phyloP scores from a whole-genome alignment of 2,888 invertebrate species.

The Norana najaformis region DNA sequence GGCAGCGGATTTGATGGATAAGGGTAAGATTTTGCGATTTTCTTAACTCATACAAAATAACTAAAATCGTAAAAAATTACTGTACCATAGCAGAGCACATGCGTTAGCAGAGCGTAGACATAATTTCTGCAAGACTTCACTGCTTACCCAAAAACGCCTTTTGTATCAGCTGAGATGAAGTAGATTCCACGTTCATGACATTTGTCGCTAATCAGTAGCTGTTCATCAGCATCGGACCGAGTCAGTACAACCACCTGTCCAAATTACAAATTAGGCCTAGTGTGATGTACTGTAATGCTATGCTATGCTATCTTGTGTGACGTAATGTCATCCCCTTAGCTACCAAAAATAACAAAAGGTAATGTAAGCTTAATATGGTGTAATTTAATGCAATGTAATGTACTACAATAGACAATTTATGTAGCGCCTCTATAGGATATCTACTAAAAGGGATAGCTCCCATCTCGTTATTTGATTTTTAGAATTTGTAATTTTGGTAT shows the following conservation, averaged over 20 bases:
- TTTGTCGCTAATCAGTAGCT: slow-evolving; percentile 78
- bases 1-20: not conserved
- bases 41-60: not conserved
- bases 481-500: too few species aligned
- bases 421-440: not conserved
- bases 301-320: not conserved
- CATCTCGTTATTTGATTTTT: not conserved
- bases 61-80: not conserved
- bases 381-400: not conserved
- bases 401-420: not conserved
- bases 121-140: not conserved
- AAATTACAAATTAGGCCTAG: not conserved
- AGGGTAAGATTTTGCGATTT: not conserved
- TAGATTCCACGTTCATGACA: slow-evolving; percentile 82
- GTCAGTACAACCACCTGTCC: slow-evolving; percentile 83
- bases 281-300: not conserved
- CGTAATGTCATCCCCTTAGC: not conserved
- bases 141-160: slow-evolving; percentile 80
- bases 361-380: not conserved
- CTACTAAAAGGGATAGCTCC: not conserved
- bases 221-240: slow-evolving; percentile 75
- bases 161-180: slow-evolving; percentile 83
- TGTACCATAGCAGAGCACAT: too few species aligned
- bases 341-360: not conserved
- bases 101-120: too few species aligned